These are phyloP conservation scores for Adelosebastes latens DNA, from an alignment of 2,797 vertebrate species.

Conservation along the genomic window DNA sequence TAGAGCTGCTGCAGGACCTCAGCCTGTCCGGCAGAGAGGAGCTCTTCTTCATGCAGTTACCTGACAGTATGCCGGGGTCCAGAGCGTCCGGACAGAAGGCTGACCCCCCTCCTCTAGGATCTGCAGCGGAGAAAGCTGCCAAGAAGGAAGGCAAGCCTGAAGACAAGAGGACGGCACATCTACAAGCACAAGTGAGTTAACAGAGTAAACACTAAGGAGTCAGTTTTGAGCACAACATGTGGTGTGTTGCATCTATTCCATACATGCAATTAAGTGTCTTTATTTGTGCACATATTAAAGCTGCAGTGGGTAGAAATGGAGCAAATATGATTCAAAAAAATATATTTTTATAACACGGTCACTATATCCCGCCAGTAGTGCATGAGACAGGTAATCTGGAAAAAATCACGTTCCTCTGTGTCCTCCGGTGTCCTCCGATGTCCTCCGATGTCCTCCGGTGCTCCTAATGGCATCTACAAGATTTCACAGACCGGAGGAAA, in stretches of 20 bases:
- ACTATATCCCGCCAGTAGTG: too few species aligned
- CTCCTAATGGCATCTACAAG: too few species aligned
- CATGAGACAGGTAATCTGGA: too few species aligned
- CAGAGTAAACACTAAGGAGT: background rate
- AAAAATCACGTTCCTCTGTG: too few species aligned
- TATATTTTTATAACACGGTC: too few species aligned
- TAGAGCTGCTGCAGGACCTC: constrained; percentile 76
- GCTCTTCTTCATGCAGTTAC: constrained; percentile 85
- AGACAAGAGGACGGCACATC: constrained; percentile 58
- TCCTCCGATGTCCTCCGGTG: too few species aligned
- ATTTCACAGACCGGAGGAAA: too few species aligned
- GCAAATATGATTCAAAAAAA: too few species aligned
- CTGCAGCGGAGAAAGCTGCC: constrained; percentile 31
- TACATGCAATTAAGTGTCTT: background rate
- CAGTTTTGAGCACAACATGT: background rate
- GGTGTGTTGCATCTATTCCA: background rate
- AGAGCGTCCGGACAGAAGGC: constrained; percentile 17
- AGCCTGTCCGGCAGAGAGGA: constrained; percentile 76
- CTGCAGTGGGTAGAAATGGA: too few species aligned
- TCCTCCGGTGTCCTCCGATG: too few species aligned
- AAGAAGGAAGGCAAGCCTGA: constrained; percentile 66
- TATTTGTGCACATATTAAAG: too few species aligned
- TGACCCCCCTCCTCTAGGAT: background rate
- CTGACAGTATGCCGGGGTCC: constrained; percentile 77
- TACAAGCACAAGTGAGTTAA: constrained; percentile 67